Percentiles rank a stretch among this genome's conserved stretches.
These are phyloP conservation scores for Drosophila subquinaria DNA, from an alignment of 2,888 invertebrate species.

Conservation along the genomic window DNA sequence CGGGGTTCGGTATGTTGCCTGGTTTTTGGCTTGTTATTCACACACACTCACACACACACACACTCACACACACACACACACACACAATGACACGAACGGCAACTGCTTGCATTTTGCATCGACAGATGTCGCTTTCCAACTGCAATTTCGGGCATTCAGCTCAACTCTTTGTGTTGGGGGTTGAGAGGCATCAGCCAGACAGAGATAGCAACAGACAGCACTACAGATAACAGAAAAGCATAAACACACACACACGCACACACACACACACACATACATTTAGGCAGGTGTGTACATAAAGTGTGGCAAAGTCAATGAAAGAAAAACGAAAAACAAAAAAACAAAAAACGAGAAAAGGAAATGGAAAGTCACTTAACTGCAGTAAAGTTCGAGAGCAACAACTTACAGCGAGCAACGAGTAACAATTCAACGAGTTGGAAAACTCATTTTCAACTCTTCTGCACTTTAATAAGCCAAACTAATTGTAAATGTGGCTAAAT, in stretches of 20 bases:
- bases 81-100: constrained; percentile 1
- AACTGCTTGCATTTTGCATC: constrained; percentile 60
- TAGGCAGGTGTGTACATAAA: constrained; percentile 21
- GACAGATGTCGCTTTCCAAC: constrained; percentile 55
- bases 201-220: constrained; percentile 33
- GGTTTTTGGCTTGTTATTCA: constrained; percentile 58
- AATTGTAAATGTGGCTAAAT: too few relatives aligned
- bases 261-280: not conserved
- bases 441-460: too few relatives aligned
- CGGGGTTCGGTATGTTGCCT: constrained; percentile 41
- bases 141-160: constrained; percentile 41
- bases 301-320: constrained; percentile 15
- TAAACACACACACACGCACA: constrained; percentile 3
- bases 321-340: not conserved
- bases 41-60: constrained; percentile 44
- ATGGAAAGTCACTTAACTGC: constrained; percentile 22
- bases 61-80: constrained; percentile 14
- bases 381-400: not conserved
- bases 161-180: constrained; percentile 1
- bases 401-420: not conserved
- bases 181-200: constrained; percentile 17
- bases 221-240: constrained; percentile 4
- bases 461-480: too few relatives aligned
- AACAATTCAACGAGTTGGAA: not conserved
- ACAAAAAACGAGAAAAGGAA: constrained; percentile 5